These are phyloP conservation scores for Tinea trinotella DNA, from an alignment of 2,888 invertebrate genomes.

Conservation along the genomic window DNA sequence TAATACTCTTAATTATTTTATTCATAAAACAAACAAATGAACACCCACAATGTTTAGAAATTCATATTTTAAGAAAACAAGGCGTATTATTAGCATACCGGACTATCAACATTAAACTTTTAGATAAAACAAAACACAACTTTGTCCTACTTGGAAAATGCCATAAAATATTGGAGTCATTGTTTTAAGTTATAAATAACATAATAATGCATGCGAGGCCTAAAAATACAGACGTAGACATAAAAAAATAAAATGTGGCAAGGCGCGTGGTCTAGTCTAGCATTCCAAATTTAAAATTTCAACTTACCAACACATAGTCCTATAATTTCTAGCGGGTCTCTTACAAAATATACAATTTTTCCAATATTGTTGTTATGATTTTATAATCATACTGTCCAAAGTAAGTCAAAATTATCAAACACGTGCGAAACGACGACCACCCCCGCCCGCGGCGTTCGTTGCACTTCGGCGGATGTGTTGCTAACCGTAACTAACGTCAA, in stretches of 20 bases:
- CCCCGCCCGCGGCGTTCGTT: constrained; percentile 29
- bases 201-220: not conserved
- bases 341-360: not conserved
- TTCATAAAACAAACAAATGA: too few species aligned
- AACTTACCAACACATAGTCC: constrained; percentile 6
- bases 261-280: not conserved
- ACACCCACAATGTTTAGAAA: too few species aligned
- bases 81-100: not conserved
- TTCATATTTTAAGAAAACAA: too few species aligned
- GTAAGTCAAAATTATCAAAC: constrained; percentile 29
- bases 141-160: not conserved
- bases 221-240: constrained; percentile 7
- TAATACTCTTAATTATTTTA: too few species aligned
- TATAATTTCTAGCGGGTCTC: not conserved
- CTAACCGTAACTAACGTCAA: not conserved
- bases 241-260: constrained; percentile 1
- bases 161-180: not conserved
- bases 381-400: not conserved
- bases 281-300: constrained; percentile 2
- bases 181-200: constrained; percentile 13
- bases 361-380: not conserved
- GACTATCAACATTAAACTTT: not conserved
- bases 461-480: constrained; percentile 24
- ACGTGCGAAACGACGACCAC: constrained; percentile 40
- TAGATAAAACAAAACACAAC: too few species aligned